Conservation (phyloP, 2,888 invertebrate species). For the Conus canariensis region DNA sequence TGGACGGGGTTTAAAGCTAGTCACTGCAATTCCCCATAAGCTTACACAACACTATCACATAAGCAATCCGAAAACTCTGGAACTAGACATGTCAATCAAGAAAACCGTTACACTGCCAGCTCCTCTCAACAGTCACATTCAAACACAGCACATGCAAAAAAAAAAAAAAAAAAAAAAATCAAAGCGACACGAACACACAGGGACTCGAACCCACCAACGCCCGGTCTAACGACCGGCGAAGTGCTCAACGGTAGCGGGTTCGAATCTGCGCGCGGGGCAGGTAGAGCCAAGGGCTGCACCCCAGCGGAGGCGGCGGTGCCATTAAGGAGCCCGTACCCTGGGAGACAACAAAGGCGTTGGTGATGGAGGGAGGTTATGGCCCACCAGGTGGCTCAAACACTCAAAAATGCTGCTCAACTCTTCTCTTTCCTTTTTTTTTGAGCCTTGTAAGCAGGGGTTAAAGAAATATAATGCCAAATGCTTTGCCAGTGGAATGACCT, state of each 20-base stretch:
- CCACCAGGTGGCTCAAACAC: too few species aligned
- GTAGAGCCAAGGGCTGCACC: conserved; percentile 7
- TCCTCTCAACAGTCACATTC: too few species aligned
- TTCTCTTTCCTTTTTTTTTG: too few species aligned
- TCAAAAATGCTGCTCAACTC: too few species aligned
- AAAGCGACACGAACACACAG: background rate
- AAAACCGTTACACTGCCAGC: too few species aligned
- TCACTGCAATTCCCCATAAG: too few species aligned
- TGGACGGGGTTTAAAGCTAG: too few species aligned
- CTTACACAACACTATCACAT: too few species aligned
- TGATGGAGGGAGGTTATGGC: background rate
- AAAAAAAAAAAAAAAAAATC: background rate
- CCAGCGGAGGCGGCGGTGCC: background rate
- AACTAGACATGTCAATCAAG: too few species aligned
- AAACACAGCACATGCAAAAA: background rate
- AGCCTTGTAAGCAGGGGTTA: too few species aligned
- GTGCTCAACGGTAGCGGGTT: background rate
- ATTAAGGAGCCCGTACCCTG: background rate
- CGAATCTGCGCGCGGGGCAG: background rate
- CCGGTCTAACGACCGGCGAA: background rate
- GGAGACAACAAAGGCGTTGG: background rate
- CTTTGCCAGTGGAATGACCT: background rate
- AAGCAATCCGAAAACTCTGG: too few species aligned
- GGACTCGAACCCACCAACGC: conserved; percentile 6
- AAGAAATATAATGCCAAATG: background rate